phyloP scores from a whole-genome alignment of 2,113 vertebrate genomes.

The Casuarius casuarius region DNA sequence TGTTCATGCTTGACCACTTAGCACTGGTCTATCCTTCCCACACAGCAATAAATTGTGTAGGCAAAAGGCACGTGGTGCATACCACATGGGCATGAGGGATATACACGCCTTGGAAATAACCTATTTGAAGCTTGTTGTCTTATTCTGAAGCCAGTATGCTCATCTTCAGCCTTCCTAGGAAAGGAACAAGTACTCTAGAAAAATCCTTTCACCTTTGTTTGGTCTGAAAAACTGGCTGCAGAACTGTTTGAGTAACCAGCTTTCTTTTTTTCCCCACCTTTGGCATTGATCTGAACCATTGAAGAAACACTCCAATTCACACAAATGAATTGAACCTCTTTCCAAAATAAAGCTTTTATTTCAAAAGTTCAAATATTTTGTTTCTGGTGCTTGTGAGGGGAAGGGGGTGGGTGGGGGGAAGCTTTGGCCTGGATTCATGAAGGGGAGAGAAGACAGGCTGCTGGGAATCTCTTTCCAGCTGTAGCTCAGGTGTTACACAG shows the following conservation, averaged over 20 bases:
- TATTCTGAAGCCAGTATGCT: background rate
- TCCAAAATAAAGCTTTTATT: background rate
- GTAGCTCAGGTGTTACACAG: too few species aligned
- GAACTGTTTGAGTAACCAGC: background rate
- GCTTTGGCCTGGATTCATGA: too few species aligned
- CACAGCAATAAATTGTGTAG: background rate
- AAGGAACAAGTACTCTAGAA: background rate
- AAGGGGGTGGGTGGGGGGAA: background rate
- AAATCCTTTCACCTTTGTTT: background rate
- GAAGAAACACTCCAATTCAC: background rate
- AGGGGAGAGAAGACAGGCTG: background rate
- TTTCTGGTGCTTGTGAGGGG: background rate
- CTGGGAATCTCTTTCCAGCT: too few species aligned
- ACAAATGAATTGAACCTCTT: background rate
- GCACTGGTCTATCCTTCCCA: background rate
- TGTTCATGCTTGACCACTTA: background rate
- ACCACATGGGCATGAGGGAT: background rate
- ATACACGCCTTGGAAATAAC: background rate
- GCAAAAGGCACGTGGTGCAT: rapidly evolving
- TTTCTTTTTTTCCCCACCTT: background rate
- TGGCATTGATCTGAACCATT: background rate
- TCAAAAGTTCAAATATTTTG: background rate
- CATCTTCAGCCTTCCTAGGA: background rate
- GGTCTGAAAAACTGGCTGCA: background rate
- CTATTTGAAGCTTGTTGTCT: background rate